Conservation (phyloP, 2,888 invertebrate genomes). For the Meta bourneti region DNA sequence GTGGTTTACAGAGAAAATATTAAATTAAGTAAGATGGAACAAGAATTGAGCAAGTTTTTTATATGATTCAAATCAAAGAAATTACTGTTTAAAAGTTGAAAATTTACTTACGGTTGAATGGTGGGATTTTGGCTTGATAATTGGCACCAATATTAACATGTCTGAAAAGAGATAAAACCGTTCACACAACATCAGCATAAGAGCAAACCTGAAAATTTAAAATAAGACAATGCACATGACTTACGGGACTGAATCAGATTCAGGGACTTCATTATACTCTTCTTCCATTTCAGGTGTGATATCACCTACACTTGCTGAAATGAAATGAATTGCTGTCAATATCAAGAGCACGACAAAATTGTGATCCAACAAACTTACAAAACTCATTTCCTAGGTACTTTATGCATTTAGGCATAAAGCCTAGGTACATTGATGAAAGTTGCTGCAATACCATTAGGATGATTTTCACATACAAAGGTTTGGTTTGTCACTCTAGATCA, state of each 20-base stretch:
- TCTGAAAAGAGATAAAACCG: slow-evolving; percentile 76
- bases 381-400: too few species aligned
- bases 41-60: neutral
- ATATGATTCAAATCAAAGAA: neutral
- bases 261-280: slow-evolving; percentile 80
- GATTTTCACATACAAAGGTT: too few species aligned
- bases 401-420: too few species aligned
- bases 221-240: slow-evolving; percentile 77
- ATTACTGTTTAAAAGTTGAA: neutral
- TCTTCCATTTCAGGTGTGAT: slow-evolving; percentile 77
- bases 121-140: slow-evolving; percentile 91
- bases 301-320: slow-evolving; percentile 70
- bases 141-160: slow-evolving; percentile 93
- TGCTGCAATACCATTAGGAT: too few species aligned
- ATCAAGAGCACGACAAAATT: too few species aligned
- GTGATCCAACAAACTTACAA: too few species aligned
- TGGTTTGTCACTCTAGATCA: too few species aligned
- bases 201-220: neutral
- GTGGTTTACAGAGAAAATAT: slow-evolving; percentile 12
- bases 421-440: too few species aligned
- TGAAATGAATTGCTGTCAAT: neutral
- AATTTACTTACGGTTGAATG: slow-evolving; percentile 78
- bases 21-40: neutral
- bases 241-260: slow-evolving; percentile 81
- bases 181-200: neutral